These are phyloP conservation scores for Trissoscelio sp. DNA, from an alignment of 2,888 invertebrate genomes.

Conservation along the genomic window DNA sequence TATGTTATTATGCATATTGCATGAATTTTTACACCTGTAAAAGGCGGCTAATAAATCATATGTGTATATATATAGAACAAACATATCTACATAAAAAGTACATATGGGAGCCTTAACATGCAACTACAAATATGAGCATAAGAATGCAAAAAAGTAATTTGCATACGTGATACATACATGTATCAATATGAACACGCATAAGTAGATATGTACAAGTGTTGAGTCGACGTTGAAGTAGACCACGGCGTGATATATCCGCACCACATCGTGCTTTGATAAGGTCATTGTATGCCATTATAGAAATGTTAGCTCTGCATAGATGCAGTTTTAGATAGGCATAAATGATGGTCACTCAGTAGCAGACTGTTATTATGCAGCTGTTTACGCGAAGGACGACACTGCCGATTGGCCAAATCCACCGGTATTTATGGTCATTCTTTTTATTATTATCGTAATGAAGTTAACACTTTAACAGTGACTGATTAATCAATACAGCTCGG, in stretches of 20 bases:
- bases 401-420: slow-evolving; percentile 2
- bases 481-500: slow-evolving; percentile 12
- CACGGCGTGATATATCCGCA: slow-evolving; percentile 43
- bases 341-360: slow-evolving; percentile 47
- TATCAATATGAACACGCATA: slow-evolving; percentile 8
- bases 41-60: no score
- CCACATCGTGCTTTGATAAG: slow-evolving; percentile 55
- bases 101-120: no score
- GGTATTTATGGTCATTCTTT: slow-evolving; percentile 25
- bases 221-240: slow-evolving; percentile 52
- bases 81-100: no score
- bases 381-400: slow-evolving; percentile 5
- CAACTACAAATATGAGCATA: neutral
- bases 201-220: slow-evolving; percentile 32
- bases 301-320: slow-evolving; percentile 59
- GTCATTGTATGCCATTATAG: slow-evolving; percentile 55
- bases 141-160: no score
- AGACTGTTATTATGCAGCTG: slow-evolving; percentile 42
- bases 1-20: no score
- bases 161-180: neutral
- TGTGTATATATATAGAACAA: no score
- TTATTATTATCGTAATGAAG: neutral
- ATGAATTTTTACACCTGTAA: no score
- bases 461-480: slow-evolving; percentile 13
- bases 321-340: slow-evolving; percentile 58